A percentile compares a stretch with the other conserved stretches of the same genome.
Conservation (phyloP, 1,140 invertebrate species). For the Notospermus geniculatus region DNA sequence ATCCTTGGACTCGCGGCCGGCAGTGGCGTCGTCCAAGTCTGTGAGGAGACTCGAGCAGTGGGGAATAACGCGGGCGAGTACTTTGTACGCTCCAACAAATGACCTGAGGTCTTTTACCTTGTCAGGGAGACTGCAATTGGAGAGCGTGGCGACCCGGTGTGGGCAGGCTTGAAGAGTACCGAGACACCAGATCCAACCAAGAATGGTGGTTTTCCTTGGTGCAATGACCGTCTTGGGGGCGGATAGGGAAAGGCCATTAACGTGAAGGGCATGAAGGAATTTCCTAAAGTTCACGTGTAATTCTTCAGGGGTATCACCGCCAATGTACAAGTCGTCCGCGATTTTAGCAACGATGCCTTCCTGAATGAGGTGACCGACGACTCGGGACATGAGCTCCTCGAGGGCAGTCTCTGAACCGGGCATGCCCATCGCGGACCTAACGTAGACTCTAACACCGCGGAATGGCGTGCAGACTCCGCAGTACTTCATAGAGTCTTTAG, state of each 20-base stretch:
- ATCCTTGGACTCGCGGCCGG: constrained; percentile 1
- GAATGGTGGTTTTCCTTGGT: constrained; percentile 13
- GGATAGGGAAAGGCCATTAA: constrained; percentile 14
- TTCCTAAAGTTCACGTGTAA: constrained; percentile 3
- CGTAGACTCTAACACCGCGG: constrained; percentile 23
- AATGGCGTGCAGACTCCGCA: constrained; percentile 29
- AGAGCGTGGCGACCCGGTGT: constrained; percentile 19
- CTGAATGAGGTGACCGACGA: constrained; percentile 26
- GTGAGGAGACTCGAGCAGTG: neutral
- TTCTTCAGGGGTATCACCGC: constrained; percentile 12
- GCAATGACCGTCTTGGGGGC: constrained; percentile 13
- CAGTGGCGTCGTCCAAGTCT: neutral
- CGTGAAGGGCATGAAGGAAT: too few species aligned
- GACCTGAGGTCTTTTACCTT: too few species aligned
- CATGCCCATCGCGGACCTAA: constrained; percentile 30
- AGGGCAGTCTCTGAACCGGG: too few species aligned
- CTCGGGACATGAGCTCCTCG: constrained; percentile 31
- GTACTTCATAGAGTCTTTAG: constrained; percentile 23
- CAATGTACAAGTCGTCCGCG: constrained; percentile 13
- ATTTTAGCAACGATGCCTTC: constrained; percentile 23
- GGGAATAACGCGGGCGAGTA: constrained; percentile 1
- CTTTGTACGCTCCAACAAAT: constrained; percentile 11
- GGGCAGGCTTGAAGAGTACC: constrained; percentile 19
- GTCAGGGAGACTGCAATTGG: constrained; percentile 9
- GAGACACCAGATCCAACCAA: constrained; percentile 23